A percentile compares a stretch with the other conserved stretches of the same genome.
These are phyloP conservation scores for Helleia helle DNA, from an alignment of 2,888 invertebrate genomes.

Conservation along the genomic window DNA sequence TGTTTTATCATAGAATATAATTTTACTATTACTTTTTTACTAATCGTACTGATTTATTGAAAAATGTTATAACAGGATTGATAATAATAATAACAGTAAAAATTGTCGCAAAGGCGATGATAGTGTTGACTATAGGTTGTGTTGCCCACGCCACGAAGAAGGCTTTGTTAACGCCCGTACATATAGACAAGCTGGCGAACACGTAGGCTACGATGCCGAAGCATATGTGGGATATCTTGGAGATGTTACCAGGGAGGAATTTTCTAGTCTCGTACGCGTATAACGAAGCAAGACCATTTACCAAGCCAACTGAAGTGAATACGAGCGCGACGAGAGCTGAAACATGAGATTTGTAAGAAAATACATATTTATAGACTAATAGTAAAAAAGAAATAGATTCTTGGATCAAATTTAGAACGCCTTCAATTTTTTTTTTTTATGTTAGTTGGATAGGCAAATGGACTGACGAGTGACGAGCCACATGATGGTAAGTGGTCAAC, in stretches of 20 bases:
- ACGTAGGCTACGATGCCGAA: slow-evolving; percentile 39
- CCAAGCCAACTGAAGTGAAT: slow-evolving; percentile 39
- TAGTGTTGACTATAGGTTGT: slow-evolving; percentile 24
- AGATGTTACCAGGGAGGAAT: slow-evolving; percentile 32
- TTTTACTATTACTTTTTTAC: slow-evolving; percentile 22
- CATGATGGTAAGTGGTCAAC: no score
- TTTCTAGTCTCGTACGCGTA: slow-evolving; percentile 37
- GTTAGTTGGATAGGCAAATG: no score
- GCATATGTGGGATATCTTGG: slow-evolving; percentile 42
- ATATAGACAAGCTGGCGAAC: slow-evolving; percentile 33
- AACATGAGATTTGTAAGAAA: no score
- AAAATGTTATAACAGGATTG: slow-evolving; percentile 36
- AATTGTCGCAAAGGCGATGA: slow-evolving; percentile 31
- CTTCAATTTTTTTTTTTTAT: no score
- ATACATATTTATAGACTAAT: no score
- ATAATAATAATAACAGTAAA: slow-evolving; percentile 36
- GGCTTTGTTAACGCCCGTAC: slow-evolving; percentile 39
- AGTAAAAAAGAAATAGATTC: no score
- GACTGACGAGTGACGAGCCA: no score
- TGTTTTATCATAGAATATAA: no score
- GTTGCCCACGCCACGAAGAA: slow-evolving; percentile 36
- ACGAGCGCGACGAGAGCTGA: slow-evolving; percentile 44
- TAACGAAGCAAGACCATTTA: slow-evolving; percentile 42
- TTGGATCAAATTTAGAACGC: no score
- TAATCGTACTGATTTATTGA: slow-evolving; percentile 25